phyloP scores from a whole-genome alignment of 53 echinoderm and acorn worm species.

The Paelopatides confundens region DNA sequence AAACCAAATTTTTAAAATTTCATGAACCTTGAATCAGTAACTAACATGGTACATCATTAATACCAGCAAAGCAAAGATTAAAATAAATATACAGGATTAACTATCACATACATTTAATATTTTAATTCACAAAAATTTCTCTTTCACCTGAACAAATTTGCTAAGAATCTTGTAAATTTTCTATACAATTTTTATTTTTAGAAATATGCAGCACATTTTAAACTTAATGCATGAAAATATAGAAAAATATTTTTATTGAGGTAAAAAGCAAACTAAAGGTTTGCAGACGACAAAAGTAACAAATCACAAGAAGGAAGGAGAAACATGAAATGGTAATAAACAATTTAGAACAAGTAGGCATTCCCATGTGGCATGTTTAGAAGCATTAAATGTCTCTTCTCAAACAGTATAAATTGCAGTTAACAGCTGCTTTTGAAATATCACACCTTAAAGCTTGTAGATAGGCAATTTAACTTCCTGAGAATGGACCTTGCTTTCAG shows the following conservation, averaged over 20 bases:
- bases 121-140: not conserved
- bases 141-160: slow-evolving; percentile 3
- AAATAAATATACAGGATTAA: not conserved
- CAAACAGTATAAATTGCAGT: slow-evolving; percentile 42
- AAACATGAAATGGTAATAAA: not conserved
- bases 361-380: not conserved
- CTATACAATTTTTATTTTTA: not conserved
- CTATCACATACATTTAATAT: not conserved
- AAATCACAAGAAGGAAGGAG: not conserved
- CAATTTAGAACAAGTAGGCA: slow-evolving; percentile 12
- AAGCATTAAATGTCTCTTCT: not conserved
- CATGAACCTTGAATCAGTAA: too few relatives aligned
- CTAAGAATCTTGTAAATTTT: not conserved
- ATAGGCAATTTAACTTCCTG: slow-evolving; percentile 51
- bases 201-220: not conserved
- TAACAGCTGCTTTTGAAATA: slow-evolving; percentile 41
- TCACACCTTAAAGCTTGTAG: slow-evolving; percentile 43
- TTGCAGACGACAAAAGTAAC: not conserved
- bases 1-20: too few relatives aligned
- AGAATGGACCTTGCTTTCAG: slow-evolving; percentile 43
- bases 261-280: not conserved
- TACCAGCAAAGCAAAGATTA: not conserved
- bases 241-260: slow-evolving; percentile 7
- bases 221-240: slow-evolving; percentile 12
- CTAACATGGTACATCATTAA: too few relatives aligned